A percentile compares a stretch with the other conserved stretches of the same genome.
Conservation (phyloP, 2,888 invertebrate species). For the Lordiphosa fenestrarum region DNA sequence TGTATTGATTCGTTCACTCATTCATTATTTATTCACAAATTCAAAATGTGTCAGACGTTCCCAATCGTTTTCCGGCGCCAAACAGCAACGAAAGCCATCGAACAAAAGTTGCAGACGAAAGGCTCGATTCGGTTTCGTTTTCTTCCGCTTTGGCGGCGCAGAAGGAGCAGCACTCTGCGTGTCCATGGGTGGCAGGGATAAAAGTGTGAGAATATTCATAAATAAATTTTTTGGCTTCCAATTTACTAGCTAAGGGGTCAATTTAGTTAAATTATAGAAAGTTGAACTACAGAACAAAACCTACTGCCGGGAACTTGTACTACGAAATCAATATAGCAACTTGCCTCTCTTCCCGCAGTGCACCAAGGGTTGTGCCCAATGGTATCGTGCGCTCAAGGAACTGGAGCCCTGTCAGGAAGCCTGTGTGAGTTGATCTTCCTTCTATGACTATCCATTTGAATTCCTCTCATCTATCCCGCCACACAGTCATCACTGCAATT, state of each 20-base stretch:
- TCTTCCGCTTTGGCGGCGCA: too few relatives aligned
- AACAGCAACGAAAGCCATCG: conserved; percentile 39
- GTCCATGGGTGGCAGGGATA: background rate
- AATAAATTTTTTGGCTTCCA: too few relatives aligned
- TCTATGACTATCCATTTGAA: background rate
- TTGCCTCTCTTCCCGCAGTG: conserved; percentile 83
- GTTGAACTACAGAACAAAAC: too few relatives aligned
- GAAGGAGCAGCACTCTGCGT: background rate
- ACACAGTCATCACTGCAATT: conserved; percentile 65
- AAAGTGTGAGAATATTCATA: too few relatives aligned
- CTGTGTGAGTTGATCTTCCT: conserved; percentile 86
- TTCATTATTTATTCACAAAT: conserved; percentile 39
- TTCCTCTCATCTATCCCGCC: too few relatives aligned
- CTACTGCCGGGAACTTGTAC: too few relatives aligned
- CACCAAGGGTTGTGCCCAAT: conserved; percentile 88
- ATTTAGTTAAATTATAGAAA: too few relatives aligned
- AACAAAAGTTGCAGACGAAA: conserved; percentile 26
- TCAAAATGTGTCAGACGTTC: conserved; percentile 44
- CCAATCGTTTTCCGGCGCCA: conserved; percentile 47
- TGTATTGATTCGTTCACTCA: background rate
- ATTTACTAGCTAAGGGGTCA: too few relatives aligned
- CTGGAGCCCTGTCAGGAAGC: conserved; percentile 88
- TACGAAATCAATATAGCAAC: too few relatives aligned
- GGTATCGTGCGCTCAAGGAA: conserved; percentile 85
- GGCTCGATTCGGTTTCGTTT: background rate